phyloP scores from a whole-genome alignment of 2,797 vertebrate genomes.

The Mareca penelope region DNA sequence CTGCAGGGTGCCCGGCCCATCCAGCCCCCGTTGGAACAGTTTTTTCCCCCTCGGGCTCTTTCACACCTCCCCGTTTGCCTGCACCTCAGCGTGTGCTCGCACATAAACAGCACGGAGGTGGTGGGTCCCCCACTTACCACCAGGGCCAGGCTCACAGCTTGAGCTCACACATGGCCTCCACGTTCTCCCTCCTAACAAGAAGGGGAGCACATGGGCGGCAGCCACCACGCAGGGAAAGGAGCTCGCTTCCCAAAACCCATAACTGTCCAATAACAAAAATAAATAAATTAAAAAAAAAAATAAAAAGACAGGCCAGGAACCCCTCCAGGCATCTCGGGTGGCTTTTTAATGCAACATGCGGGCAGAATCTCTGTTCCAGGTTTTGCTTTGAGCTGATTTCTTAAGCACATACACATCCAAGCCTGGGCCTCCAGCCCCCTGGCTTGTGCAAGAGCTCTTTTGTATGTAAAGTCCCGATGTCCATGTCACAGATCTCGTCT shows the following conservation, averaged over 20 bases:
- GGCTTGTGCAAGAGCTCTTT: constrained; percentile 67
- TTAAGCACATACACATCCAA: constrained; percentile 57
- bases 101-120: rapidly evolving
- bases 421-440: constrained; percentile 41
- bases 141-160: background rate
- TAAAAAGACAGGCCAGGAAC: constrained; percentile 34
- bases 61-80: background rate
- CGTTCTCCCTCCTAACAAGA: background rate
- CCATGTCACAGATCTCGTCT: constrained; percentile 62
- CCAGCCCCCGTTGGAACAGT: background rate
- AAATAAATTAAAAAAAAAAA: background rate
- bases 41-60: background rate
- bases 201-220: background rate
- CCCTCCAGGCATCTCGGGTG: constrained; percentile 13
- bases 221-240: background rate
- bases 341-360: background rate
- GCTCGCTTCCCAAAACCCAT: background rate
- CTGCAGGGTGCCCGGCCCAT: background rate
- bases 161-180: constrained; percentile 10
- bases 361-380: constrained; percentile 69
- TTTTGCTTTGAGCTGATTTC: constrained; percentile 34
- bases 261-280: constrained; percentile 41
- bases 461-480: constrained; percentile 66
- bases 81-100: background rate
- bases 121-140: background rate